Evolutionary conservation across 2,113 vertebrate genomes (phyloP), one percentile per base, ranked within the genome.

Genomic region (Xiphophorus maculatus): DNA sequence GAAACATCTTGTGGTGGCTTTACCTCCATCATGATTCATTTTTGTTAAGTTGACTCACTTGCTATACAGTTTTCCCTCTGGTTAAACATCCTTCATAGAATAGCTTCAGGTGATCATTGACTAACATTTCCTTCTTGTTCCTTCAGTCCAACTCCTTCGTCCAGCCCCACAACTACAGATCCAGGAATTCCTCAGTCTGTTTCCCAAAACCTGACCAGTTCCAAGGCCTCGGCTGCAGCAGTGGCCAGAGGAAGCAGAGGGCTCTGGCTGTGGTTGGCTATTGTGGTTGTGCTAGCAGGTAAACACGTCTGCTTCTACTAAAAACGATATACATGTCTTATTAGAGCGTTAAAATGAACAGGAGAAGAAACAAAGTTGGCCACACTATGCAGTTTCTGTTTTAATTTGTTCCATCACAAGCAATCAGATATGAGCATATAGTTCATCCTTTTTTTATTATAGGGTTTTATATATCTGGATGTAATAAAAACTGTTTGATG

Each of bases 241-340:
- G 77, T 95, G 19, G 69, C 90, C 69, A 90, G 91, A 0, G 79
- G 92, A 2, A 91, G 93, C 84, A 93, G 94, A 72, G 92, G 94
- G 0, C 65, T 96, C 63, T 97, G 95, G 94, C 75, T 96, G 22
- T 96, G 95, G 0, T 65, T 95, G 8, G 88, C 93, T 0, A 73
- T 96, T 22, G 74, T 95, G 40, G 86, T 98, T 0, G 79, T 98
- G 25, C 90, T 98, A 8, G 96, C 96, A 61, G 92, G 92, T 92
- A 77, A 13, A 42, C 13, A 40, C 19, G 0, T 44, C 64, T 44
- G 51, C 10, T 42, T 5, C 4, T 10, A 28, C 22, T 27, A 27
- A 30, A 37, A 30, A 14, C 40, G 1, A n/a, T 13, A n/a, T n/a
- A 32, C 28, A 8, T 33, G 54, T 66, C 1, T 27, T 65, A 14